phyloP scores from a whole-genome alignment of 1,140 invertebrate genomes.

The Nasonia vitripennis region DNA sequence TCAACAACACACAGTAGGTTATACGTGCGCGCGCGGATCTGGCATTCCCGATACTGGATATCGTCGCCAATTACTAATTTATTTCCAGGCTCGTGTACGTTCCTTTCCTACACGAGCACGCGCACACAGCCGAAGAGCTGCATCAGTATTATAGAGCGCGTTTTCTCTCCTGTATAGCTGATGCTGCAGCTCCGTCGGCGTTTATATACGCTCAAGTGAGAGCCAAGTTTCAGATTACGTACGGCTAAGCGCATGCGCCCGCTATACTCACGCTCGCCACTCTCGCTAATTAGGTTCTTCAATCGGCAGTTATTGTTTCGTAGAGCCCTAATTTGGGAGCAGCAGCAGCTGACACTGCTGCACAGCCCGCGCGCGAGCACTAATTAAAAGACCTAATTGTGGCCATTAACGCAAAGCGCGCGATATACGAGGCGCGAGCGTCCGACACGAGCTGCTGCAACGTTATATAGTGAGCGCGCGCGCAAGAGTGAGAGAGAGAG shows the following conservation, averaged over 20 bases:
- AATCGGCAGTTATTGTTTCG: constrained; percentile 74
- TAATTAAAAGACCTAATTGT: constrained; percentile 76
- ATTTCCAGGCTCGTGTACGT: constrained; percentile 51
- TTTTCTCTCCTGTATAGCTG: background rate
- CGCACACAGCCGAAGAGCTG: background rate
- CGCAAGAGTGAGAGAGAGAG: background rate
- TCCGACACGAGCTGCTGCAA: background rate
- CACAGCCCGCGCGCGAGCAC: constrained; percentile 66
- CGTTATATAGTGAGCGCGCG: background rate
- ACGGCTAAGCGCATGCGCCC: background rate
- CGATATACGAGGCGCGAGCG: constrained; percentile 62
- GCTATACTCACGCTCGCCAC: constrained; percentile 46
- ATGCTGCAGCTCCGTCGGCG: constrained; percentile 6
- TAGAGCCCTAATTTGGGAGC: constrained; percentile 69
- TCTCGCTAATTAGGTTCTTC: constrained; percentile 71
- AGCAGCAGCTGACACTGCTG: constrained; percentile 58
- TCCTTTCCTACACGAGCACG: background rate
- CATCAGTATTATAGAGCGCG: background rate
- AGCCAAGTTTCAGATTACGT: constrained; percentile 33
- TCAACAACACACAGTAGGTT: background rate
- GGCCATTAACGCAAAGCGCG: constrained; percentile 72
- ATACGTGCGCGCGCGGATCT: constrained; percentile 4
- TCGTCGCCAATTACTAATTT: constrained; percentile 64
- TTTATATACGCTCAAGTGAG: constrained; percentile 41
- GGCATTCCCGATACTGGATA: constrained; percentile 47